phyloP scores from a whole-genome alignment of 1,140 invertebrate species.

The Drosophila baimaii region DNA sequence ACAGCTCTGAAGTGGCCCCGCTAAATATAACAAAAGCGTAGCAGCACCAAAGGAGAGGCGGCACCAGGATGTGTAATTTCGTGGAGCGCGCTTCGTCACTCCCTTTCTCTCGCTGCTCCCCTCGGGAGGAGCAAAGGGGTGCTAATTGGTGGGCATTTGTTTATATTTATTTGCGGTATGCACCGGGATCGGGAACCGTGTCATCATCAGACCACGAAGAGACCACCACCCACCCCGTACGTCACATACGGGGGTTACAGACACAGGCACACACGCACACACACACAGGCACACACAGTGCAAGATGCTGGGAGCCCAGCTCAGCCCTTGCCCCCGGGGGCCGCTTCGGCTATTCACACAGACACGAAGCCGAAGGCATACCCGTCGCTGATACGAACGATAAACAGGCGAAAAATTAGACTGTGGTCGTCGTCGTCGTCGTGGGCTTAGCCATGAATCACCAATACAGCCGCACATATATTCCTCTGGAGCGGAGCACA shows the following conservation, averaged over 20 bases:
- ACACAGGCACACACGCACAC: not conserved
- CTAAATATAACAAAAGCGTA: conserved; percentile 16
- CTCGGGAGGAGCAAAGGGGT: not conserved
- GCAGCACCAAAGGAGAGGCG: not conserved
- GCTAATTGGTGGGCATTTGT: conserved; percentile 15
- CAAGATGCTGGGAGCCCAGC: conserved; percentile 20
- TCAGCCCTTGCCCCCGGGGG: conserved; percentile 14
- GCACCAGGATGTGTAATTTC: not conserved
- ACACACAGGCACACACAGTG: not conserved
- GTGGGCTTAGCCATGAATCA: conserved; percentile 18
- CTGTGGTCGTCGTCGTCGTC: conserved; percentile 3
- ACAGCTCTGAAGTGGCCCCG: conserved; percentile 20
- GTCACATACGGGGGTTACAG: not conserved
- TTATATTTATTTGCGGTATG: conserved; percentile 22
- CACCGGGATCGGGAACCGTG: not conserved
- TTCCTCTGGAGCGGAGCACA: conserved; percentile 3
- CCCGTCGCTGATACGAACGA: not conserved
- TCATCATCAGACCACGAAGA: conserved; percentile 12
- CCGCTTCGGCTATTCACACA: conserved; percentile 19
- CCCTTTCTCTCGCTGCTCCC: not conserved
- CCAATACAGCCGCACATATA: conserved; percentile 10
- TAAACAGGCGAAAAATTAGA: conserved; percentile 19
- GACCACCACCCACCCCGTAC: conserved; percentile 9
- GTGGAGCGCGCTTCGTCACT: not conserved
- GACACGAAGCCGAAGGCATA: conserved; percentile 13